Evolutionary conservation across 2,113 vertebrate species (phyloP).

Genomic region (Xiphorhynchus elegans): DNA sequence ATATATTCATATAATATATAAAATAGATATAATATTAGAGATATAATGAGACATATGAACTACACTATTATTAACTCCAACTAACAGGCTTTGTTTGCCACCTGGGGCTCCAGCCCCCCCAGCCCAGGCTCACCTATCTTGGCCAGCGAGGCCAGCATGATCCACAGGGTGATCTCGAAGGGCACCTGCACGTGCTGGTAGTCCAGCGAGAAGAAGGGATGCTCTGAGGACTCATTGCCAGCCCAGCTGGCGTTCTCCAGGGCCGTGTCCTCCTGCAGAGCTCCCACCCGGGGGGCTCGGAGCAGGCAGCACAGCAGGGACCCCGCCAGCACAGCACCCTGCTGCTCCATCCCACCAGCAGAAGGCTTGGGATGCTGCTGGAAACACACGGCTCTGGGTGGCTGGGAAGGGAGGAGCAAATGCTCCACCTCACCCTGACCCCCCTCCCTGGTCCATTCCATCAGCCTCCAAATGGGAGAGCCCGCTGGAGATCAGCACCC

Average conservation of each 20-base stretch:
- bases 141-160: constrained; percentile 85
- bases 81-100: rapidly evolving
- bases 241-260: constrained; percentile 33
- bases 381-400: neutral
- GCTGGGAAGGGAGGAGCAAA: neutral
- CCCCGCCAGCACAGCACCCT: neutral
- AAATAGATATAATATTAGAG: neutral
- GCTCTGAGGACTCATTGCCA: constrained; percentile 12
- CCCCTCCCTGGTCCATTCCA: neutral
- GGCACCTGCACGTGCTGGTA: constrained; percentile 83
- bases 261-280: neutral
- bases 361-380: rapidly evolving
- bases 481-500: rapidly evolving
- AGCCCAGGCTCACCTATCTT: constrained; percentile 77
- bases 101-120: neutral
- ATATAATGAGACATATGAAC: neutral
- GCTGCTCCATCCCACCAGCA: neutral
- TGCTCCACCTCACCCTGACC: neutral
- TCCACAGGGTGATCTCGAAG: constrained; percentile 86
- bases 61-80: neutral
- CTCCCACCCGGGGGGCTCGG: neutral
- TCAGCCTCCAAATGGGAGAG: neutral
- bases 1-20: too few species aligned
- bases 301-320: neutral
- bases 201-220: constrained; percentile 78